phyloP scores from a whole-genome alignment of 2,888 invertebrate genomes.

The Xylota segnis region DNA sequence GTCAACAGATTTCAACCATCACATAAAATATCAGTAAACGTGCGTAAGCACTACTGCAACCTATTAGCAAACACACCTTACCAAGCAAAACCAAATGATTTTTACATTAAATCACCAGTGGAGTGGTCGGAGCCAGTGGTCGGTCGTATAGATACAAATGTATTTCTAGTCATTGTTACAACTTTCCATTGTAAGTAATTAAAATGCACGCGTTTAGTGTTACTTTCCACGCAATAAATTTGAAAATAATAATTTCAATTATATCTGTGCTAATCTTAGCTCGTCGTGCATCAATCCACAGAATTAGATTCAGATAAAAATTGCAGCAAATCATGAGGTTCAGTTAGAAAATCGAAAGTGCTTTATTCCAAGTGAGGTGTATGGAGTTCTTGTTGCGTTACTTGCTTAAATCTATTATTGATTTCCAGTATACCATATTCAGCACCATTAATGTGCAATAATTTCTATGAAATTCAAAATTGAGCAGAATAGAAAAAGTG shows the following conservation, averaged over 20 bases:
- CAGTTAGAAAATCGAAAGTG: neutral
- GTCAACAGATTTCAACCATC: too few relatives aligned
- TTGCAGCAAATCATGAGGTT: slow-evolving; percentile 2
- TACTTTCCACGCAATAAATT: slow-evolving; percentile 33
- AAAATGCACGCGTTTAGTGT: slow-evolving; percentile 9
- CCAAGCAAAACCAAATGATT: neutral
- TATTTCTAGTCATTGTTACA: slow-evolving; percentile 14
- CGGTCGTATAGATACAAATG: neutral
- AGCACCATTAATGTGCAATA: neutral
- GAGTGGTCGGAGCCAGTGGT: slow-evolving; percentile 22
- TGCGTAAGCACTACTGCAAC: too few relatives aligned
- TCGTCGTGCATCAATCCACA: slow-evolving; percentile 57
- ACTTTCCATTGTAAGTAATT: slow-evolving; percentile 52
- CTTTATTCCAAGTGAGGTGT: neutral
- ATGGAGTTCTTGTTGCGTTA: too few relatives aligned
- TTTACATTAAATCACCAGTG: neutral
- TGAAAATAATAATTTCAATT: slow-evolving; percentile 28
- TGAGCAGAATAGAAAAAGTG: neutral
- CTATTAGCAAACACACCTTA: slow-evolving; percentile 3
- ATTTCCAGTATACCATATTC: neutral
- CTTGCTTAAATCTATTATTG: neutral
- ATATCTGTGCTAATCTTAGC: slow-evolving; percentile 12
- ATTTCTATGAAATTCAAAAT: neutral
- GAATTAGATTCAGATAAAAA: slow-evolving; percentile 29
- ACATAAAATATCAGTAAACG: too few relatives aligned